Base-by-base conservation (phyloP, 2,113 vertebrate species). In the Paramisgurnus dabryanus region DNA sequence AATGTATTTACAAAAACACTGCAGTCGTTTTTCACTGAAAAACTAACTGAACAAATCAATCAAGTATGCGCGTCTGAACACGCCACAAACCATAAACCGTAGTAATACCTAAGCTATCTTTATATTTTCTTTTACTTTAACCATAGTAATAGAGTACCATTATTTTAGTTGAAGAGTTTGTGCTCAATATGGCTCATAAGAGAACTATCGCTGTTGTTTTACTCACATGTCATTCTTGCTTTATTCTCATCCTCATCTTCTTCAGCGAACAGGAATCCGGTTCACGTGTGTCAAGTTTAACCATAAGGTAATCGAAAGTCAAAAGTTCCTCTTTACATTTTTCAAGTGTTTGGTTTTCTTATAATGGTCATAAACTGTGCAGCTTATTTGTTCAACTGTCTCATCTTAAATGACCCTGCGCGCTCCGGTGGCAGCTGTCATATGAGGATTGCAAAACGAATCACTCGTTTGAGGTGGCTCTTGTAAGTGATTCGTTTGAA, bases 161-260 rank as follows among this genome's bases (percentile, higher is more conserved):
- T 34, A 34, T 34, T 34, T 34, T 34, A 34, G 27, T 34, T 34
- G 3, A 34, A 34, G 27, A 34, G 27, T 34, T 34, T 34, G 27
- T 34, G 27, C 45, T 50, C 12, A 27, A 5, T 34, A 10, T 53
- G 13, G 10, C 49, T 71, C 15, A 13, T 18, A 41, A 15, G n/a
- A 18, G 39, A 40, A 15, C 57, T 43, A 34, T 34, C 1, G 1
- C 27, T 60, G 10, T 10, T 47, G 6, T 47, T 12, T 12, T 7
- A 22, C 67, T 71, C 67, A 71, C 78, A 57, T 64, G 67, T 71
- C 78, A 79, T 71, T 50, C 22, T 71, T 15, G 40, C 55, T 5
- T 2, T 34, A 34, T 34, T 34, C 27, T 18, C 17, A 5, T 49
- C 9, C 2, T 18, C 43, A 3, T 58, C 17, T 7, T 67, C 65